phyloP scores from a whole-genome alignment of 1,140 invertebrate species.

The Leptopilina boulardi region DNA sequence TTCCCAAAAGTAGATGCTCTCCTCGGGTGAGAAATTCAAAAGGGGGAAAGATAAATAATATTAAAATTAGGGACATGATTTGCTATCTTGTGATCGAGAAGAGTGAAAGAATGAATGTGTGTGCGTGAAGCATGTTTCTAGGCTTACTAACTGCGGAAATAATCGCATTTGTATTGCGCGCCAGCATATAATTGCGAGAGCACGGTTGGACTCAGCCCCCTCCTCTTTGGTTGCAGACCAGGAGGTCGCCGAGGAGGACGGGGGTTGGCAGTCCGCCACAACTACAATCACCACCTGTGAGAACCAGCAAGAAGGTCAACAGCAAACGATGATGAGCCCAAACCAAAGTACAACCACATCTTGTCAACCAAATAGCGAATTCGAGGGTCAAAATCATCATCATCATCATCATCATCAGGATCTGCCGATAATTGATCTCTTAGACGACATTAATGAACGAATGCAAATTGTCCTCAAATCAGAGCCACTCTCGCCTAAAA shows the following conservation, averaged over 20 bases:
- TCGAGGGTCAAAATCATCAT: constrained; percentile 32
- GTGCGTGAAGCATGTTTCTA: constrained; percentile 20
- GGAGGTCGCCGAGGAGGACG: constrained; percentile 75
- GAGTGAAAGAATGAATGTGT: not conserved
- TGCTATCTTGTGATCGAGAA: not conserved
- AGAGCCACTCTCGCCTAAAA: constrained; percentile 69
- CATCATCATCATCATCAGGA: constrained; percentile 57
- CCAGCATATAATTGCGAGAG: constrained; percentile 40
- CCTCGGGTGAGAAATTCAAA: not conserved
- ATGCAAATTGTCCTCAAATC: constrained; percentile 69
- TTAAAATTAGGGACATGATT: not conserved
- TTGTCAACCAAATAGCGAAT: constrained; percentile 53
- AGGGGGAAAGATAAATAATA: constrained; percentile 4
- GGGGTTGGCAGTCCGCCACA: constrained; percentile 72
- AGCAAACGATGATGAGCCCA: constrained; percentile 49
- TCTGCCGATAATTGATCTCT: constrained; percentile 70
- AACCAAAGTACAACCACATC: constrained; percentile 61
- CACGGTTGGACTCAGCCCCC: constrained; percentile 74
- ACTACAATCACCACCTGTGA: constrained; percentile 59
- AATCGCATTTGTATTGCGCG: constrained; percentile 30
- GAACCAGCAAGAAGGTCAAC: constrained; percentile 54
- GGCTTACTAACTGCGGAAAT: constrained; percentile 19
- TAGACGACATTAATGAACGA: constrained; percentile 70
- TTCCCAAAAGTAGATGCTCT: not conserved
- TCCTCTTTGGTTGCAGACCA: constrained; percentile 77